A percentile compares a stretch with the other conserved stretches of the same genome.
Conservation (phyloP, 2,113 vertebrate genomes). For the Puntigrus tetrazona region DNA sequence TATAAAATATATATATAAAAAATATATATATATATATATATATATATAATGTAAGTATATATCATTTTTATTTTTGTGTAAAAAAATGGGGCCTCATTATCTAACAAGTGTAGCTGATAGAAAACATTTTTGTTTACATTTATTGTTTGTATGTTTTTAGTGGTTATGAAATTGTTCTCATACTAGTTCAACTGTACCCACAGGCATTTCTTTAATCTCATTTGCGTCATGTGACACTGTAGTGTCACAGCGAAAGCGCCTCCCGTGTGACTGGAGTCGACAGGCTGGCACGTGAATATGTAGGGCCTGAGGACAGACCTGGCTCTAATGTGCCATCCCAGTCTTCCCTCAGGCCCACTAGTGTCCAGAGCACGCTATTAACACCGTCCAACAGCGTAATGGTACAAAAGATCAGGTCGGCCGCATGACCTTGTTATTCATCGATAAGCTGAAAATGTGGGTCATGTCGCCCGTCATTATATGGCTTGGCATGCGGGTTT, state of each 20-base stretch:
- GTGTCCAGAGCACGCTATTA: background rate
- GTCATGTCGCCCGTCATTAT: background rate
- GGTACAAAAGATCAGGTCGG: background rate
- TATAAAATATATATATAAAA: no score
- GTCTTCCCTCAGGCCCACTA: background rate
- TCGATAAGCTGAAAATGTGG: background rate
- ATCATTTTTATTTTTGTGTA: no score
- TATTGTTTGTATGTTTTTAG: background rate
- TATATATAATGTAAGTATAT: no score
- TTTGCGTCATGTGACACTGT: conserved; percentile 10
- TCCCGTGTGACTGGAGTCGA: background rate
- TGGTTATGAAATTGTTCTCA: background rate
- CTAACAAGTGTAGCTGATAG: no score
- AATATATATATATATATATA: no score
- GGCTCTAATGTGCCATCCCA: background rate
- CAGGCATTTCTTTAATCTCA: background rate
- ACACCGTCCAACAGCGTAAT: background rate
- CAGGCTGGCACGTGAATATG: background rate
- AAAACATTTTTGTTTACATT: no score
- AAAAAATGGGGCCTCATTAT: no score
- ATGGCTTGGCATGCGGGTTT: background rate
- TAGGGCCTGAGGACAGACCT: background rate
- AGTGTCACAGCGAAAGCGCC: background rate
- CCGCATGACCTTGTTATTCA: background rate
- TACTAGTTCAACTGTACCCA: background rate